Evolutionary conservation across 2,888 invertebrate genomes (phyloP), one percentile per base, ranked within the genome.

Genomic region (Timema cristinae): DNA sequence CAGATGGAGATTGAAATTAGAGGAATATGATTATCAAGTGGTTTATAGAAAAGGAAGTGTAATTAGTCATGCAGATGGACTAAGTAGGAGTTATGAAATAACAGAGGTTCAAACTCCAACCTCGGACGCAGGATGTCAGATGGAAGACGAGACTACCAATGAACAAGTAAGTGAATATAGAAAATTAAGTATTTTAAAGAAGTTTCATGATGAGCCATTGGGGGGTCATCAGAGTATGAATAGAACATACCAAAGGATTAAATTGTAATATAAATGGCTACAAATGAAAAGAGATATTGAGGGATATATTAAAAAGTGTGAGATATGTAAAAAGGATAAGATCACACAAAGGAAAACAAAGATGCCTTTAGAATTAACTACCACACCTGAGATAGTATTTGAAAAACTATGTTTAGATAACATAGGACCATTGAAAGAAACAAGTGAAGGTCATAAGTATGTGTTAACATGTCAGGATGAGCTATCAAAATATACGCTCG

Each of bases 401-500:
- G 52, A 68, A 52, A 68, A 52, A 16, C 16, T 0, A 7, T 4
- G 10, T 1, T n/a, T 68, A 8, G 52, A 52, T 13, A 68, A 6
- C 4, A 13, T 52, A 10, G 52, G 7, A 15, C 16, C 52, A 6
- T 0, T 68, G 32, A 16, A 15, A 11, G 68, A 51, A 52, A 68
- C 13, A 4, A 11, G 16, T n/a, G 16, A 67, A 11, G 13, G 51
- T 13, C 7, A 50, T 32, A 6, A 15, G 32, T 51, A 67, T 15
- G 32, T 51, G 13, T 16, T 67, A 10, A 67, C 67, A 8, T 68
- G 50, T 16, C 68, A 68, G n/a, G 50, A 32, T 32, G 16, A 50
- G 10, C 52, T 68, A 5, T 15, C 51, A 9, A 51, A 67, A 15
- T 52, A 52, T 68, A 15, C 6, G 8, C 2, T 68, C 50, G 47